Evolutionary conservation across 2,888 invertebrate species (phyloP), one percentile per base, ranked within the genome.

Genomic region (Zygogramma bicolorata): DNA sequence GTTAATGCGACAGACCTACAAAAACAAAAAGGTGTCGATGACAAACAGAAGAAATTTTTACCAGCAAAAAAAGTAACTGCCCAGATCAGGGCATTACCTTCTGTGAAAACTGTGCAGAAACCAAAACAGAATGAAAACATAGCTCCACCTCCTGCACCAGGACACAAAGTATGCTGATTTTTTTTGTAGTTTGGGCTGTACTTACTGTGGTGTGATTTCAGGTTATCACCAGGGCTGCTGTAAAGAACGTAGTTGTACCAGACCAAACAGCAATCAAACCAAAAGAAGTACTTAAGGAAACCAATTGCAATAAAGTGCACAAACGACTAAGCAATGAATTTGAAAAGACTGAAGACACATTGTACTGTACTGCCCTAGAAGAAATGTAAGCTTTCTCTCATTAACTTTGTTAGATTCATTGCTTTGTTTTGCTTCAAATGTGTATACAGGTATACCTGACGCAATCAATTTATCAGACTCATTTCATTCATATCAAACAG

Each of bases 311-410:
- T 79, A 46, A 85, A 83, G 74, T 88, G 61, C 90, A 89, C 83
- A 87, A 89, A 29, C 89, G 90, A 81, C 87, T 90, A 68, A 93
- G 93, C 82, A 92, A 93, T 87, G 91, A 93, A 65, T 93, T 93
- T 75, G 91, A 92, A 82, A 91, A 91, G 87, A 92, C 92, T 81
- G 93, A 93, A 79, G 93, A 94, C 49, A 93, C 94, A 22, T 87
- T 95, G 38, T 95, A 95, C 81, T 89, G 92, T 84, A 93, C 94
- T 73, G 94, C 95, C 3, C 87, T 94, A 79, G 95, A 95, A 83
- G 94, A 93, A 75, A 89, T 91, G 91, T 92, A 85, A 90, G 90
- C 89, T 76, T 76, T 22, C 61, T 68, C 7, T 15, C 18, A 8
- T 13, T 2, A 3, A n/a, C 5, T n/a, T 38, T 8, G 3, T 38